Conservation (phyloP, 1,140 invertebrate species). For the Marisa cornuarietis region DNA sequence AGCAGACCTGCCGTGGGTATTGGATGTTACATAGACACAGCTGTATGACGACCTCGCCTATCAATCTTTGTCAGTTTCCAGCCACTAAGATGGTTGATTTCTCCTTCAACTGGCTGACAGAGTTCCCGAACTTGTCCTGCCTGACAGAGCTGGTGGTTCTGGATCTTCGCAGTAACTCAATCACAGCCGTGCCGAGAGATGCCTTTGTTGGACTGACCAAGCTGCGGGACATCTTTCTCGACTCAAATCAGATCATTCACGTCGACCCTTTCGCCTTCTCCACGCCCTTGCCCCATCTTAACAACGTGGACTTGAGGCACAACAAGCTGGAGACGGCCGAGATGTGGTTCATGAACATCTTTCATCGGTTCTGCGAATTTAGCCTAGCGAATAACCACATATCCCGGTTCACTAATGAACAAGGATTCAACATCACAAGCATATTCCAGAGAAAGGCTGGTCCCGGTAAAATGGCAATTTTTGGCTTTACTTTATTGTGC, state of each 20-base stretch:
- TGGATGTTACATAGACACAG: no score
- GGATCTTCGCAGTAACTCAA: slow-evolving; percentile 16
- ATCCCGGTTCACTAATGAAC: slow-evolving; percentile 24
- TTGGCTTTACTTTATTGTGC: no score
- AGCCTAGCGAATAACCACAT: slow-evolving; percentile 24
- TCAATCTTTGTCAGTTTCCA: no score
- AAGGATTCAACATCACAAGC: slow-evolving; percentile 21
- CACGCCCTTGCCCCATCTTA: not conserved
- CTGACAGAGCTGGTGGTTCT: slow-evolving; percentile 6
- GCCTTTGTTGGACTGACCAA: slow-evolving; percentile 9
- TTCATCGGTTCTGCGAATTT: slow-evolving; percentile 12
- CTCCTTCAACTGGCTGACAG: no score
- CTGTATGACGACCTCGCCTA: no score
- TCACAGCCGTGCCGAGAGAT: slow-evolving; percentile 5
- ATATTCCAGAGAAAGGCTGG: slow-evolving; percentile 8
- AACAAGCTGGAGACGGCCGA: slow-evolving; percentile 26
- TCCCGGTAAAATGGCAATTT: no score
- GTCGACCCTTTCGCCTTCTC: slow-evolving; percentile 21
- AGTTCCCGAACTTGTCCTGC: not conserved
- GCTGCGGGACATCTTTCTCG: slow-evolving; percentile 18
- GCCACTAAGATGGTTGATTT: no score
- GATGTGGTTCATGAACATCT: slow-evolving; percentile 28
- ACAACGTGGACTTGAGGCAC: slow-evolving; percentile 10
- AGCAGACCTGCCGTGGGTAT: no score
- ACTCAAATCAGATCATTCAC: slow-evolving; percentile 20